A percentile compares a stretch with the other conserved stretches of the same genome.
Conservation (phyloP, 2,888 invertebrate species). For the Pristionchus exspectatus region DNA sequence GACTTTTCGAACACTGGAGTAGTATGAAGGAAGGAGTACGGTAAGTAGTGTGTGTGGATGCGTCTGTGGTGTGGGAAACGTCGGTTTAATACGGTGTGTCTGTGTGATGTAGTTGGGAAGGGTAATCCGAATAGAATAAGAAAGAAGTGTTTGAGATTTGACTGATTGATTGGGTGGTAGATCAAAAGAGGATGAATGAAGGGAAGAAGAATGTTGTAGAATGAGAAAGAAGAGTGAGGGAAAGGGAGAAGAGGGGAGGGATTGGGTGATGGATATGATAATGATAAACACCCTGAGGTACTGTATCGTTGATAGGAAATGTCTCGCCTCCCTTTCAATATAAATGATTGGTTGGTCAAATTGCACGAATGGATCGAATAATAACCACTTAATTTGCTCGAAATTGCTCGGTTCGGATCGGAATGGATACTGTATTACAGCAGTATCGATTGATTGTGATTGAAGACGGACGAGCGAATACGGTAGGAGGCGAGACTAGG, state of each 20-base stretch:
- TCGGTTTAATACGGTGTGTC: not conserved
- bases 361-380: slow-evolving; percentile 46
- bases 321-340: slow-evolving; percentile 32
- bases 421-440: not conserved
- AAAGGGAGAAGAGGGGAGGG: not conserved
- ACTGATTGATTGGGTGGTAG: slow-evolving; percentile 24
- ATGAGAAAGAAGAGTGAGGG: slow-evolving; percentile 13
- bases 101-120: slow-evolving; percentile 5
- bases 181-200: not conserved
- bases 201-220: slow-evolving; percentile 1
- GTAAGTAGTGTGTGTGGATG: slow-evolving; percentile 12
- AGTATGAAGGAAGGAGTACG: slow-evolving; percentile 45
- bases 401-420: slow-evolving; percentile 35
- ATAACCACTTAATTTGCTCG: slow-evolving; percentile 36
- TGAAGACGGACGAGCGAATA: slow-evolving; percentile 14
- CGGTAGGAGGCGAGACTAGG: slow-evolving; percentile 50
- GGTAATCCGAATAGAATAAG: not conserved
- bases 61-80: slow-evolving; percentile 2
- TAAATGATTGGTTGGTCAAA: not conserved
- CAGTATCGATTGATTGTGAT: slow-evolving; percentile 41
- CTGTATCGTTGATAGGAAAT: slow-evolving; percentile 8
- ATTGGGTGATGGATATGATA: slow-evolving; percentile 33
- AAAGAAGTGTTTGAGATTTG: not conserved
- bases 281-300: slow-evolving; percentile 48
- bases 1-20: too few relatives aligned